phyloP scores from a whole-genome alignment of 2,797 vertebrate genomes.

The Takifugu rubripes region DNA sequence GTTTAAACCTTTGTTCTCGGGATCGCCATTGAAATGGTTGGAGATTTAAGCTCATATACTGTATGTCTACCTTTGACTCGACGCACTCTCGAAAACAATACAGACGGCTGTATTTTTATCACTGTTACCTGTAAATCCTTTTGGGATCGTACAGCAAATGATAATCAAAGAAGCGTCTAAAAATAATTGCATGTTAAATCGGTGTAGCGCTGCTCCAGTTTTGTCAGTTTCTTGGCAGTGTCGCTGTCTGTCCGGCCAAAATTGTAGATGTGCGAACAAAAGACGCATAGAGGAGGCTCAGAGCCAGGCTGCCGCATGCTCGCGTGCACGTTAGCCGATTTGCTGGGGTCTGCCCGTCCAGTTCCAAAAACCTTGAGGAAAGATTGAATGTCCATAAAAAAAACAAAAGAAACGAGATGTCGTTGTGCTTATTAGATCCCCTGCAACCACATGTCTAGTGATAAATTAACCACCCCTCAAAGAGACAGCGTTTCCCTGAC shows the following conservation, averaged over 20 bases:
- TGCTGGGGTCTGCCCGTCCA: too few relatives aligned
- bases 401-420: neutral
- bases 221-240: neutral
- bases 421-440: neutral
- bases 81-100: conserved; percentile 5
- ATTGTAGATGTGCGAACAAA: too few relatives aligned
- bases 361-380: too few relatives aligned
- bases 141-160: conserved; percentile 1
- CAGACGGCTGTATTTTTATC: neutral
- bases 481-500: too few relatives aligned
- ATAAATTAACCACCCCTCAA: neutral
- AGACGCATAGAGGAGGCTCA: too few relatives aligned
- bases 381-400: too few relatives aligned
- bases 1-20: conserved; percentile 61
- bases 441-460: neutral
- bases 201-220: neutral
- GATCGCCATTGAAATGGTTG: conserved; percentile 27
- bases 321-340: too few relatives aligned
- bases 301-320: too few relatives aligned
- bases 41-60: conserved; percentile 33
- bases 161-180: neutral
- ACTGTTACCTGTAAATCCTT: neutral
- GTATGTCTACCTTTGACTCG: conserved; percentile 10
- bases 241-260: neutral
- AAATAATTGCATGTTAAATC: conserved; percentile 1